phyloP scores from a whole-genome alignment of 2,888 invertebrate genomes.

The Achlya flavicornis region DNA sequence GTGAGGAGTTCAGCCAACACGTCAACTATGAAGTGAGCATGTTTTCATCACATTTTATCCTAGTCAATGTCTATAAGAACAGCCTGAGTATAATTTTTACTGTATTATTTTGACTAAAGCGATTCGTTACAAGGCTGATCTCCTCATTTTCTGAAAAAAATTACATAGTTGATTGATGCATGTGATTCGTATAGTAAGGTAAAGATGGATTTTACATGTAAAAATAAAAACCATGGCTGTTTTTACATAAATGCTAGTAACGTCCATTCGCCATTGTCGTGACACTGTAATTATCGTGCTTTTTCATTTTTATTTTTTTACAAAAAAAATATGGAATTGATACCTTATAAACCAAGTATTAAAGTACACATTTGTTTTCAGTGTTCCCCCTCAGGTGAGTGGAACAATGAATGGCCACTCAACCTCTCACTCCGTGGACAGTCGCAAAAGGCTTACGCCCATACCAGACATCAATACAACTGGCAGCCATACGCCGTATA shows the following conservation, averaged over 20 bases:
- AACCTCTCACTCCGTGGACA: slow-evolving; percentile 74
- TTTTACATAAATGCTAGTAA: slow-evolving; percentile 19
- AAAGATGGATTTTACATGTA: too few species aligned
- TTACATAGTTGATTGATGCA: too few species aligned
- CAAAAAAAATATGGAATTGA: not conserved
- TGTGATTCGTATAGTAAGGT: not conserved
- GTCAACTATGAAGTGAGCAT: slow-evolving; percentile 80
- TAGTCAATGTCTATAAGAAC: slow-evolving; percentile 34
- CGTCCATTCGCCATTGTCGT: slow-evolving; percentile 71
- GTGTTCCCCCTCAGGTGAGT: slow-evolving; percentile 71
- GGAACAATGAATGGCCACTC: slow-evolving; percentile 79
- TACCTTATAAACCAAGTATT: not conserved
- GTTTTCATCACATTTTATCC: slow-evolving; percentile 33
- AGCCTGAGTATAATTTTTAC: slow-evolving; percentile 27
- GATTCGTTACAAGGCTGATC: not conserved
- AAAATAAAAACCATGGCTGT: too few species aligned
- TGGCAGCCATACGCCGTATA: slow-evolving; percentile 89
- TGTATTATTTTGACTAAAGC: not conserved
- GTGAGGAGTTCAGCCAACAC: slow-evolving; percentile 83
- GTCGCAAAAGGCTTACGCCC: slow-evolving; percentile 86
- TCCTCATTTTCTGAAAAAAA: not conserved
- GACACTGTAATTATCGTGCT: slow-evolving; percentile 50
- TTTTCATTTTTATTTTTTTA: slow-evolving; percentile 28
- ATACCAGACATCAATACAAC: slow-evolving; percentile 88
- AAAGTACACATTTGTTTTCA: slow-evolving; percentile 36